Base-by-base conservation (phyloP, 2,888 invertebrate genomes). In the Napeogenes inachia region DNA sequence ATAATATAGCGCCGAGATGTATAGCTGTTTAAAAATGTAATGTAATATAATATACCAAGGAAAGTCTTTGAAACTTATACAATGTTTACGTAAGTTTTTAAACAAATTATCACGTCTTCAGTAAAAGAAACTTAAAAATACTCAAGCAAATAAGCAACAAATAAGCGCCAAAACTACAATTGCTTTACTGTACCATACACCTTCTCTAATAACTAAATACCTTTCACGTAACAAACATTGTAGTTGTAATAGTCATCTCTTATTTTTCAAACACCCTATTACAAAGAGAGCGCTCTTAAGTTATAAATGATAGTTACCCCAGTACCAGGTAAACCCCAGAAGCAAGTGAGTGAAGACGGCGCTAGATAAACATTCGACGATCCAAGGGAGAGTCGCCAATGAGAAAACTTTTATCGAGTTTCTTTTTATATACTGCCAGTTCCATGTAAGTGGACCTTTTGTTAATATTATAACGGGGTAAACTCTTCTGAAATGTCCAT, bases 1-100 rank as follows among this genome's bases (percentile, higher is more conserved):
- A 95, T 61, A 97, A 91, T 58, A 97, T 94, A 59, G 95, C 92
- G 8, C 97, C 98, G 45, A 98, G 90, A 68, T 98, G 93, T 61
- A 97, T 91, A 46, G 92, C 93, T 93, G 74, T 4, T 12, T 50
- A 46, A 8, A 54, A 13, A 56, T 4, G 4, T 4, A 50, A 21
- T 30, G 2, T 12, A 50, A 50, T 30, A n/a, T 10, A 2, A 21
- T 50, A 10, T 21, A 13, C 21, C 13, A 13, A 12, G 0, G 13
- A 21, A 8, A 21, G 21, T 21, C 21, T 21, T 21, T 21, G 21
- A 21, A 21, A 21, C 21, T 21, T 21, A 13, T 13, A 47, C 21
- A 21, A 13, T 4, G 8, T 47, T n/a, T 47, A 13, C n/a, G 13
- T 47, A n/a, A n/a, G 21, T 47, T n/a, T n/a, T n/a, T n/a, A n/a